Percentiles rank a stretch among this genome's conserved stretches.
These are phyloP conservation scores for Ctenoplectra terminalis DNA, from an alignment of 1,140 invertebrate species.

Conservation along the genomic window DNA sequence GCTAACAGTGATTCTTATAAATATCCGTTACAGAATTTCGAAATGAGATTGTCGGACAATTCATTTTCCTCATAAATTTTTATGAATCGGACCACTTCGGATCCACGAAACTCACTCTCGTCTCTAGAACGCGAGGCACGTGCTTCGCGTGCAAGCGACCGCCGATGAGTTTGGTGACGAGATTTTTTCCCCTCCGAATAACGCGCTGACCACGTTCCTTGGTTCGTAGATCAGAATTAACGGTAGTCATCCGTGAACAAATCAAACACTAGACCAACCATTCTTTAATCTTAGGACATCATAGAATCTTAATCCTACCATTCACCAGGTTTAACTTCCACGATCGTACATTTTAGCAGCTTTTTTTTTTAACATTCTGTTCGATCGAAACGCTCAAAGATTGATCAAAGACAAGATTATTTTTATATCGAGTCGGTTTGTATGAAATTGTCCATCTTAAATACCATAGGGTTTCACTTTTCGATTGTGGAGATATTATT, in stretches of 20 bases:
- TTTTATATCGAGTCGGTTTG: no score
- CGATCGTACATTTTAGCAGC: no score
- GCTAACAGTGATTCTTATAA: not conserved
- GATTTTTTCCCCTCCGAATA: not conserved
- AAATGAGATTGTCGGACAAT: constrained; percentile 26
- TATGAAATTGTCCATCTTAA: no score
- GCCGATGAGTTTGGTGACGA: not conserved
- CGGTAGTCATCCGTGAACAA: not conserved
- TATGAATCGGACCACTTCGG: constrained; percentile 32
- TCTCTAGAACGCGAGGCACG: constrained; percentile 10
- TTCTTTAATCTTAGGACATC: not conserved
- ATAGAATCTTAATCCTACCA: not conserved
- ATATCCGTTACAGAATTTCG: constrained; percentile 36
- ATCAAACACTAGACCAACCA: not conserved
- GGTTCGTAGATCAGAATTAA: not conserved
- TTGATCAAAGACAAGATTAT: no score
- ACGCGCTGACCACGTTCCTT: not conserved
- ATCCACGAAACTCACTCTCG: constrained; percentile 22
- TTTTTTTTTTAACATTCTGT: no score
- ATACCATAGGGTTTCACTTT: no score
- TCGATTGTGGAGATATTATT: no score
- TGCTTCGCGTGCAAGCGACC: constrained; percentile 28
- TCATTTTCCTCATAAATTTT: constrained; percentile 46
- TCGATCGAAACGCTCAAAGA: no score
- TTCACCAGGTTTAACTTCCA: not conserved